Conservation (phyloP, 2,797 vertebrate species). For the Clarias platycephalus region DNA sequence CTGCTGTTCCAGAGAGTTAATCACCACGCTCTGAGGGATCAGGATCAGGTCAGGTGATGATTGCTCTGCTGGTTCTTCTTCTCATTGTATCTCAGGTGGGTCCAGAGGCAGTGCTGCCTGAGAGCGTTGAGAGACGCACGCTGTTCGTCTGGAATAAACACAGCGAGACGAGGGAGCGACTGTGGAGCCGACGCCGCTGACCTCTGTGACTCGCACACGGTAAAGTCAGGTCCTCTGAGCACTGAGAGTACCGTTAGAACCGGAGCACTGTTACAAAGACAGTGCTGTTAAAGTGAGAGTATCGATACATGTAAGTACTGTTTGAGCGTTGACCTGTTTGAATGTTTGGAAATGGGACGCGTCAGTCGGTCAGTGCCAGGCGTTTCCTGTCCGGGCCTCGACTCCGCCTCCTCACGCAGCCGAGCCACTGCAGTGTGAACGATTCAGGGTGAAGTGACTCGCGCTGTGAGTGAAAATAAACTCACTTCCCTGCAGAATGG, state of each 20-base stretch:
- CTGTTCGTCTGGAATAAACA: slow-evolving; percentile 10
- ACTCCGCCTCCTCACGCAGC: no score
- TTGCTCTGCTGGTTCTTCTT: background rate
- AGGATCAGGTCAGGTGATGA: background rate
- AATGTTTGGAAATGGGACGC: background rate
- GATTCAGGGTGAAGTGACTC: no score
- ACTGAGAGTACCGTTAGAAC: background rate
- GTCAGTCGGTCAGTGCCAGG: background rate
- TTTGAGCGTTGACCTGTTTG: background rate
- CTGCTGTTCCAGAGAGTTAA: background rate
- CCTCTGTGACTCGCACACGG: background rate
- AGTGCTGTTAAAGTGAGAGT: background rate
- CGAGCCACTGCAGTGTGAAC: no score
- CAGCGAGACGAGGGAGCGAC: background rate
- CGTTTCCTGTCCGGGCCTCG: no score
- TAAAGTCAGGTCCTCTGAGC: background rate
- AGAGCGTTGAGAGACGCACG: background rate
- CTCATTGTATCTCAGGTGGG: background rate
- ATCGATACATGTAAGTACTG: background rate
- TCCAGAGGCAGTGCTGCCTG: slow-evolving; percentile 21
- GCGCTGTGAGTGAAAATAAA: no score
- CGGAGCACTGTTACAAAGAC: background rate
- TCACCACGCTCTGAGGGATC: background rate
- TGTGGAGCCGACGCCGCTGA: background rate
- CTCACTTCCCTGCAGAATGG: no score